Base-by-base conservation (phyloP, 2,888 invertebrate species). In the Pachydiplax longipennis region DNA sequence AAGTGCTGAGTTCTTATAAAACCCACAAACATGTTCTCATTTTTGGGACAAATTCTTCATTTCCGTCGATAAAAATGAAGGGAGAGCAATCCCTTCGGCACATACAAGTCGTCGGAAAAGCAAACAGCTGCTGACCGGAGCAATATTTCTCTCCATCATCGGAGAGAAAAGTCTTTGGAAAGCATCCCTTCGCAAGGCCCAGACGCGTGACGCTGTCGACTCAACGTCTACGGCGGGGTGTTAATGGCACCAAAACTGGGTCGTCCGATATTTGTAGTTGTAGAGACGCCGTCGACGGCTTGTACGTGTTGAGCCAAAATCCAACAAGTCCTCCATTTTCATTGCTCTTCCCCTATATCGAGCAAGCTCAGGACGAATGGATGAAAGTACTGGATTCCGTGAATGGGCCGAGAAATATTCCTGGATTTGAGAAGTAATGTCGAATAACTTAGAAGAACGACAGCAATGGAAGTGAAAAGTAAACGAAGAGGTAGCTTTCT, bases 301-400 rank as follows among this genome's bases (percentile, higher is more conserved):
- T 58, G 58, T 83, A 83, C 87, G 87, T 87, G 87, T 87, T 87
- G 87, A 87, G 87, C 87, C 87, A 87, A 87, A 87, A 87, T 87
- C 87, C 87, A 87, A 87, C 87, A 87, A 87, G 87, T 87, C 87
- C 53, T 87, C 61, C 87, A 61, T 61, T 65, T 87, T 87, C 37
- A 61, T 87, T 37, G 87, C 58, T 31, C 58, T 58, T 48, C 12
- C 48, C 15, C 31, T 35, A 18, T 35, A 58, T n/a, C 0, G 83
- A 22, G 25, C 6, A 83, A 58, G 53, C 15, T 22, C 25, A 18
- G 83, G 82, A 31, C 25, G 15, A 82, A 53, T 22, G 58, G 31
- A 31, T 53, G 58, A 58, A 35, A 58, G 22, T 31, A 58, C 31
- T 15, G 15, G 1, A 4, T 44, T 44, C 58, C 12, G 18, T 53